These are phyloP conservation scores for Meles meles DNA, from an alignment of 2,113 vertebrate species.

Conservation along the genomic window DNA sequence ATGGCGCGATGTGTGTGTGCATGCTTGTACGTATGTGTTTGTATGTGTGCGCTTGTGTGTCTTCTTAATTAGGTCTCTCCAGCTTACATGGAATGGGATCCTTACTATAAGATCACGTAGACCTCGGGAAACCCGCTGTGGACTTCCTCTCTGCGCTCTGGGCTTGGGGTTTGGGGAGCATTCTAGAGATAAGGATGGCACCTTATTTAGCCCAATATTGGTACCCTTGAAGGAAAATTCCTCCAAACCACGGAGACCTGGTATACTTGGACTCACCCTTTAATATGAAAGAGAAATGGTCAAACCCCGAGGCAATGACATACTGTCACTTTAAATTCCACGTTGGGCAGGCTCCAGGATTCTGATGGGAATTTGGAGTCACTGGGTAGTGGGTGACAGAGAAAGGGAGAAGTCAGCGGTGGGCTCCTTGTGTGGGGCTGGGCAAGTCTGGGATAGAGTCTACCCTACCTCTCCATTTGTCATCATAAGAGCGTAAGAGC, in stretches of 20 bases:
- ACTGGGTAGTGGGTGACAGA: constrained; percentile 24
- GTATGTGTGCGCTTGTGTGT: constrained; percentile 41
- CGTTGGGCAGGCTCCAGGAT: constrained; percentile 70
- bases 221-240: constrained; percentile 40
- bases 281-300: constrained; percentile 64
- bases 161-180: not conserved
- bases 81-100: constrained; percentile 16
- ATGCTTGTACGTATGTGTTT: not conserved
- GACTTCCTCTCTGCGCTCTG: constrained; percentile 18
- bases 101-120: constrained; percentile 42
- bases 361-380: constrained; percentile 63
- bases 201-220: constrained; percentile 57
- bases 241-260: constrained; percentile 71
- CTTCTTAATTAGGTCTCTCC: constrained; percentile 58
- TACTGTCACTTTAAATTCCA: constrained; percentile 77
- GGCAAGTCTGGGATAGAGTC: not conserved
- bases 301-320: constrained; percentile 64
- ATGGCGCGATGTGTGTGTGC: not conserved
- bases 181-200: not conserved
- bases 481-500: not conserved
- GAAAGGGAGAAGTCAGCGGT: constrained; percentile 7
- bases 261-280: constrained; percentile 65
- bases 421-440: not conserved
- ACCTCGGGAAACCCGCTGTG: constrained; percentile 43
- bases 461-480: not conserved